phyloP scores from a whole-genome alignment of 2,113 vertebrate species.

The Thinocorus orbignyianus region DNA sequence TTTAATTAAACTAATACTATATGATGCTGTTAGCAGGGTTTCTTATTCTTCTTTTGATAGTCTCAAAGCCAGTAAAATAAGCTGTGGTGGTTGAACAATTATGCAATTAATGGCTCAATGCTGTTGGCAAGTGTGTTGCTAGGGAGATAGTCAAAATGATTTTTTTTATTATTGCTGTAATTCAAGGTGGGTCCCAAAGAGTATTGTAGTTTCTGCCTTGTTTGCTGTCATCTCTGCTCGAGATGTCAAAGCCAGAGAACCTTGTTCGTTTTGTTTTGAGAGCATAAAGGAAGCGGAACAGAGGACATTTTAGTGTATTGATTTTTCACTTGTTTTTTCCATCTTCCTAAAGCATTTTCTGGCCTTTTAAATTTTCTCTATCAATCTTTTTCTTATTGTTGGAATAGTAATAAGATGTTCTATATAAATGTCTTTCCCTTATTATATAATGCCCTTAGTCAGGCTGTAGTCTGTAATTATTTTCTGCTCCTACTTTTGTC shows the following conservation, averaged over 20 bases:
- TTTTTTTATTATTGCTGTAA: neutral
- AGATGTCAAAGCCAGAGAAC: neutral
- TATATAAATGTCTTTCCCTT: neutral
- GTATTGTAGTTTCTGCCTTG: neutral
- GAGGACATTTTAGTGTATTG: neutral
- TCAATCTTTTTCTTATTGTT: neutral
- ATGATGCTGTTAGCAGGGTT: conserved; percentile 9
- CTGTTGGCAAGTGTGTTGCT: neutral
- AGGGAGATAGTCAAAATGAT: neutral
- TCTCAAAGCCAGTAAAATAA: conserved; percentile 2
- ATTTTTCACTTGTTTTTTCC: neutral
- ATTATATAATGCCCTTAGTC: conserved; percentile 1
- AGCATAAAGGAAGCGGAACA: neutral
- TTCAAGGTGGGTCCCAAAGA: conserved; percentile 25
- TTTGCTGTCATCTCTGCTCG: neutral
- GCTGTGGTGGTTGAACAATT: conserved; percentile 22
- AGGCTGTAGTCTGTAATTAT: conserved; percentile 3
- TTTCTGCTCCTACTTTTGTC: neutral
- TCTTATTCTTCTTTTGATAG: conserved; percentile 27
- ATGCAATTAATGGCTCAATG: conserved; percentile 30
- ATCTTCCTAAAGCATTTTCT: conserved; percentile 3
- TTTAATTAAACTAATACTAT: conserved; percentile 38
- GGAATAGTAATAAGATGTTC: neutral
- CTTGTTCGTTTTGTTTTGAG: neutral
- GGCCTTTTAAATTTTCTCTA: neutral